Evolutionary conservation across 37 sponge, comb jelly and placozoan species (phyloP).

Genomic region (Agelas oroides): DNA sequence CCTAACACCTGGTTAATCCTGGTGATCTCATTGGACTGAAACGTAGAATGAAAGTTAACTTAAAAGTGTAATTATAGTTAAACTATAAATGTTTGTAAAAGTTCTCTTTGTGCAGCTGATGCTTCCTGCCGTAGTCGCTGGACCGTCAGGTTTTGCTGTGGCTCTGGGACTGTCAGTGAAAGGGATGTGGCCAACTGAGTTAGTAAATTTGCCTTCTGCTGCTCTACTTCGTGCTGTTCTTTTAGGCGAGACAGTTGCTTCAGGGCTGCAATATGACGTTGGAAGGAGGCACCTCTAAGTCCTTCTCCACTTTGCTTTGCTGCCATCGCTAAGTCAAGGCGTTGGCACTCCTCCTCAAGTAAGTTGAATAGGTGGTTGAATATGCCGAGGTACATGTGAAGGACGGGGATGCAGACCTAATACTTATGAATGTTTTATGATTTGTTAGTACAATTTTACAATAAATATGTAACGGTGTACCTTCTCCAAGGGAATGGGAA

Average conservation of each 20-base stretch:
- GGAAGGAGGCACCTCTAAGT: conserved; percentile 3
- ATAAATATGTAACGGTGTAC: no score
- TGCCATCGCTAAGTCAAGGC: conserved; percentile 32
- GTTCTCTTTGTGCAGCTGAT: not conserved
- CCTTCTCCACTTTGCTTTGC: not conserved
- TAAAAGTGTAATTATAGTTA: not conserved
- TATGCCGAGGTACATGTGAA: conserved; percentile 44
- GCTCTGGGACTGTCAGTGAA: not conserved
- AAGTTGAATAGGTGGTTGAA: conserved; percentile 26
- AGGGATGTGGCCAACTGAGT: not conserved
- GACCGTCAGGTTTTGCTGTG: not conserved
- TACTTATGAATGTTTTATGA: not conserved
- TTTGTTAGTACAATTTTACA: not conserved
- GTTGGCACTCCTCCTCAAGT: conserved; percentile 35
- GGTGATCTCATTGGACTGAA: conserved; percentile 1
- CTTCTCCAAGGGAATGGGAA: not conserved
- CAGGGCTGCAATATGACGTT: not conserved
- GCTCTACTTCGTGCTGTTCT: not conserved
- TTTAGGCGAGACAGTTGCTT: not conserved
- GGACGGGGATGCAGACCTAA: conserved; percentile 58
- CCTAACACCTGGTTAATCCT: not conserved
- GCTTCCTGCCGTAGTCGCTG: conserved; percentile 1
- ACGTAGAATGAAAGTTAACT: not conserved
- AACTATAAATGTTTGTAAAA: not conserved
- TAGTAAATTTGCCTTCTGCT: not conserved